Evolutionary conservation across 2,797 vertebrate genomes (phyloP).

Genomic region (Tamandua tetradactyla): DNA sequence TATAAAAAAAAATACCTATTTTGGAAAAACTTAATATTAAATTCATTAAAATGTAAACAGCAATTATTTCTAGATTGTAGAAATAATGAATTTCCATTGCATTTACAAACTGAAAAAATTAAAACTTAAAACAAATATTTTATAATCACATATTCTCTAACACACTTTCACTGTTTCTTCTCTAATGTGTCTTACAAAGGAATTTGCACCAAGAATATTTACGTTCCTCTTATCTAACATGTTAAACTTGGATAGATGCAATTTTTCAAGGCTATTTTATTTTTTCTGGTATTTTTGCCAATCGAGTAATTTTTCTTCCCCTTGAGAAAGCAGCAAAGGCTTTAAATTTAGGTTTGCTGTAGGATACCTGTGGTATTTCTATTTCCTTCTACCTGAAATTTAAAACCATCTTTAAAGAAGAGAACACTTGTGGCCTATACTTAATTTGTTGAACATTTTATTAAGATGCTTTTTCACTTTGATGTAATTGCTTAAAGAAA

Average conservation of each 20-base stretch:
- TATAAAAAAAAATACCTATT: not conserved
- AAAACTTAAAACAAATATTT: not conserved
- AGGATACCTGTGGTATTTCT: not conserved
- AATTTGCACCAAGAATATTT: not conserved
- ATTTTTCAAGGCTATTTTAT: not conserved
- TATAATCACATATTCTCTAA: not conserved
- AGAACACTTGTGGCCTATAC: not conserved
- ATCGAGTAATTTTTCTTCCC: not conserved
- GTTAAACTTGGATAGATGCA: not conserved
- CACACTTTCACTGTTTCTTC: not conserved
- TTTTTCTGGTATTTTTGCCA: not conserved
- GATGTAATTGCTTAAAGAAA: not conserved
- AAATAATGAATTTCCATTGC: not conserved
- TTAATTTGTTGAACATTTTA: not conserved
- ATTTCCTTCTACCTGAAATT: not conserved
- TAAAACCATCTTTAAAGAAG: not conserved
- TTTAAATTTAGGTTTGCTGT: not conserved
- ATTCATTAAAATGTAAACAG: not conserved
- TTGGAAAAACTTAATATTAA: not conserved
- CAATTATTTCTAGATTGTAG: not conserved
- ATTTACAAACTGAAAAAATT: constrained; percentile 36
- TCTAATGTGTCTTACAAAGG: not conserved
- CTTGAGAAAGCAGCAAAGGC: not conserved
- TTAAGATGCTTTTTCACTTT: not conserved
- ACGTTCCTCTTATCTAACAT: not conserved